phyloP scores from a whole-genome alignment of 2,888 invertebrate species.

The Phalangium opilio region DNA sequence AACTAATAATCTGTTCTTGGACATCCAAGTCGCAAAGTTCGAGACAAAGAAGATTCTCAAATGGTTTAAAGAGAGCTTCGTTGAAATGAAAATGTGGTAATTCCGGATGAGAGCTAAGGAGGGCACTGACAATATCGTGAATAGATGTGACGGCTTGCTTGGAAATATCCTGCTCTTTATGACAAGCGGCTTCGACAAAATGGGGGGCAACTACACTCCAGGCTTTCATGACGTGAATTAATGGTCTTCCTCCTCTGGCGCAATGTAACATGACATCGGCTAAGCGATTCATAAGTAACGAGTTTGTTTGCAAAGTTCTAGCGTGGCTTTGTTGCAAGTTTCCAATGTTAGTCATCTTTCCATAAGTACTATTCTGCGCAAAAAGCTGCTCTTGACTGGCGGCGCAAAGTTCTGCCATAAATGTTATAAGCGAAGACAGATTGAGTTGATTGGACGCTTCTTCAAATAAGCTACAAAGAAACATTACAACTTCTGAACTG shows the following conservation, averaged over 20 bases:
- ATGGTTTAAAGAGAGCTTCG: conserved; percentile 83
- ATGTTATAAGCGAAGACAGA: conserved; percentile 63
- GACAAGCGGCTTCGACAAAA: conserved; percentile 88
- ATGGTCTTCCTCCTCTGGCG: conserved; percentile 65
- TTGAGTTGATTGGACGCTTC: conserved; percentile 75
- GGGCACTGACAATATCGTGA: conserved; percentile 74
- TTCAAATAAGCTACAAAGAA: conserved; percentile 53
- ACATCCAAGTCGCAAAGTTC: conserved; percentile 87
- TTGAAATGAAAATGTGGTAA: conserved; percentile 88
- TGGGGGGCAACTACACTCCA: conserved; percentile 89
- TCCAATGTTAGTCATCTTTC: conserved; percentile 5
- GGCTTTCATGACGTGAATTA: conserved; percentile 74
- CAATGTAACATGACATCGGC: conserved; percentile 78
- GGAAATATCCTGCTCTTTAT: conserved; percentile 70
- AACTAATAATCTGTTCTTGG: conserved; percentile 78
- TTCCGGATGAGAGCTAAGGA: conserved; percentile 73
- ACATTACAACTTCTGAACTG: neutral
- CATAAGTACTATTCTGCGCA: conserved; percentile 8
- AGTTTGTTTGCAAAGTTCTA: conserved; percentile 10
- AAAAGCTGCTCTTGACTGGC: conserved; percentile 67
- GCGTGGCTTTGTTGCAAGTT: conserved; percentile 7
- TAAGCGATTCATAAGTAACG: conserved; percentile 54
- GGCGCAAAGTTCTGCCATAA: conserved; percentile 61
- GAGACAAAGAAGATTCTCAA: conserved; percentile 81
- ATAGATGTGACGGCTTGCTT: conserved; percentile 76